These are phyloP conservation scores for Sitobion miscanthi DNA, from an alignment of 1,140 invertebrate species.

Conservation along the genomic window DNA sequence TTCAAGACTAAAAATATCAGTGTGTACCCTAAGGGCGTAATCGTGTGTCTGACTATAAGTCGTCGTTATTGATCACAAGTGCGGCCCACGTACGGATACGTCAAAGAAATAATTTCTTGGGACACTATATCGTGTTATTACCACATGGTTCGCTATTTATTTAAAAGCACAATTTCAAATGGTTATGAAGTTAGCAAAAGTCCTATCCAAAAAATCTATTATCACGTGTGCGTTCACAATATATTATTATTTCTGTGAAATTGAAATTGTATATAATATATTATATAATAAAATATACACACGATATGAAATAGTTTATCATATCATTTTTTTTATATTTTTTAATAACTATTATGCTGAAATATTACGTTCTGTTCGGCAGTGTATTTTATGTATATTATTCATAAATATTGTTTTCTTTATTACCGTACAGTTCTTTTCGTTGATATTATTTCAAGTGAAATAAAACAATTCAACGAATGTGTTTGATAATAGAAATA, in stretches of 20 bases:
- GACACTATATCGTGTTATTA: background rate
- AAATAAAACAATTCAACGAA: background rate
- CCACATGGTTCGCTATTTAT: background rate
- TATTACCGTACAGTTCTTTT: background rate
- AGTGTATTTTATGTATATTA: constrained; percentile 1
- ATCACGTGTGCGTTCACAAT: background rate
- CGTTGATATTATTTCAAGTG: background rate
- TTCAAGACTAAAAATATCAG: too few species aligned
- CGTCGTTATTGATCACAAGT: too few species aligned
- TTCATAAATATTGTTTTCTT: constrained; percentile 25
- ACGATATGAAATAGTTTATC: background rate
- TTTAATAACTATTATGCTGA: background rate
- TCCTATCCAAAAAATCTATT: background rate
- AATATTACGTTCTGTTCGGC: background rate
- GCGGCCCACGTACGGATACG: too few species aligned
- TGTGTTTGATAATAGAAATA: background rate
- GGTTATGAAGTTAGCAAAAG: background rate
- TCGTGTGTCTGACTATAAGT: too few species aligned
- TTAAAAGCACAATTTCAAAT: background rate
- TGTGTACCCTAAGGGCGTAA: too few species aligned
- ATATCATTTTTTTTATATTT: background rate
- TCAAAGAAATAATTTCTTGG: background rate
- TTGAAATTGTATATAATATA: background rate
- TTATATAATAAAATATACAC: background rate
- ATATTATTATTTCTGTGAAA: background rate